Conservation (phyloP, 2,797 vertebrate genomes). For the Trematomus bernacchii region DNA sequence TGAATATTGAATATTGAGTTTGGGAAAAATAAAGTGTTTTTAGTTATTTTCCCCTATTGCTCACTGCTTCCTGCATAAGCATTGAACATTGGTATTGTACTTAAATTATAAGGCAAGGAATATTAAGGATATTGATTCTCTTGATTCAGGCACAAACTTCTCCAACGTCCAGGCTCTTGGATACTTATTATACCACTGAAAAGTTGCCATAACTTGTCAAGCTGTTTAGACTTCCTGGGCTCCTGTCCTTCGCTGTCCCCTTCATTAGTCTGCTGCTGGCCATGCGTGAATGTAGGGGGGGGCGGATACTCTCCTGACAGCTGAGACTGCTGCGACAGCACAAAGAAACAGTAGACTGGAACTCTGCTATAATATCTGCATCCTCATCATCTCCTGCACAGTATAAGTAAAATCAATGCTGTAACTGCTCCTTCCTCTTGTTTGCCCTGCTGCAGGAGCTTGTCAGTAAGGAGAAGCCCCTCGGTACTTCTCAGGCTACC, state of each 20-base stretch:
- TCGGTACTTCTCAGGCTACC: background rate
- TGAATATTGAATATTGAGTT: no score
- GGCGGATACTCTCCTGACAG: conserved; percentile 40
- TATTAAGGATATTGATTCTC: no score
- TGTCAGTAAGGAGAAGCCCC: conserved; percentile 11
- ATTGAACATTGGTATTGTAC: no score
- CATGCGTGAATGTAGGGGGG: conserved; percentile 2
- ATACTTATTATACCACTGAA: conserved; percentile 40
- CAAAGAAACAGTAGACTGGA: conserved; percentile 25
- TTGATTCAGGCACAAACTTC: conserved; percentile 25
- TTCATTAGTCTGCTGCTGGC: conserved; percentile 66
- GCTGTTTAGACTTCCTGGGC: conserved; percentile 33
- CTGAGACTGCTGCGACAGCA: conserved; percentile 39
- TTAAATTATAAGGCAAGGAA: no score
- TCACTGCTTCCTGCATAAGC: no score
- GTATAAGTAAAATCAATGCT: conserved; percentile 9
- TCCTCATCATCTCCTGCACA: conserved; percentile 37
- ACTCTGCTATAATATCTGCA: conserved; percentile 27
- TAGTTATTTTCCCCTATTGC: no score
- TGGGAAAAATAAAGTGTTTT: no score
- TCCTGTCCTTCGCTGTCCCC: conserved; percentile 38
- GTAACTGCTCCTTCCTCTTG: background rate
- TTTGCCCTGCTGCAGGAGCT: conserved; percentile 4
- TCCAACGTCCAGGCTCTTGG: conserved; percentile 7
- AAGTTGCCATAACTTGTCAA: conserved; percentile 58